Evolutionary conservation across 2,888 invertebrate species (phyloP).

Genomic region (Caenorhabditis doughertyi): DNA sequence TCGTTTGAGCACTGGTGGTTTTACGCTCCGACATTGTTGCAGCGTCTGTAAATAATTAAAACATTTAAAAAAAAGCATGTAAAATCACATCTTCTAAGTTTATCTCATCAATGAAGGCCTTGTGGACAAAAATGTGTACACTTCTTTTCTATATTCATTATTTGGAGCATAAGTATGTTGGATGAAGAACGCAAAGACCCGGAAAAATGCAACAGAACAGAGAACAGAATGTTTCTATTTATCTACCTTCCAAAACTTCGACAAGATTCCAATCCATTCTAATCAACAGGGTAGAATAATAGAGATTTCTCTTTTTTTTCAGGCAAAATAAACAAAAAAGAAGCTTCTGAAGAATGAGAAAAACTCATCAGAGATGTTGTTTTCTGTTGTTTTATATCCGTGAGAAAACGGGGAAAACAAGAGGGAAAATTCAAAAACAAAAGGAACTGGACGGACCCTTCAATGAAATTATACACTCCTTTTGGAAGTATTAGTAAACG

Average conservation of each 20-base stretch:
- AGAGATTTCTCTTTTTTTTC: not conserved
- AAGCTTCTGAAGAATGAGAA: not conserved
- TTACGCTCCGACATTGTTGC: slow-evolving; percentile 55
- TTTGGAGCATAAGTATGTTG: not conserved
- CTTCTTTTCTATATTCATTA: not conserved
- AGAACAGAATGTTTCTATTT: slow-evolving; percentile 10
- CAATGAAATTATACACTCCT: slow-evolving; percentile 17
- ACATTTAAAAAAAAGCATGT: no score
- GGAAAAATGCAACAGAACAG: not conserved
- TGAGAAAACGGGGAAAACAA: slow-evolving; percentile 47
- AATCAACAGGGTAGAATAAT: not conserved
- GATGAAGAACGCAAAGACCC: not conserved
- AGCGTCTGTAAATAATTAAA: slow-evolving; percentile 37
- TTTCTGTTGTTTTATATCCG: slow-evolving; percentile 49
- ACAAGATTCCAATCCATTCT: slow-evolving; percentile 15
- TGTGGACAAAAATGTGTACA: not conserved
- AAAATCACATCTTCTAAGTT: no score
- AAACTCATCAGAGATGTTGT: slow-evolving; percentile 28
- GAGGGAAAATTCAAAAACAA: slow-evolving; percentile 5
- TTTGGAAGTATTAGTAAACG: no score
- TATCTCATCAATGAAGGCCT: slow-evolving; percentile 5
- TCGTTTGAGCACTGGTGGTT: slow-evolving; percentile 57
- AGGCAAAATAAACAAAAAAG: slow-evolving; percentile 1
- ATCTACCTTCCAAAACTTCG: slow-evolving; percentile 11
- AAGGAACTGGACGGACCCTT: slow-evolving; percentile 17